Evolutionary conservation across 2,113 vertebrate species (phyloP).

Genomic region (Axis porcinus): DNA sequence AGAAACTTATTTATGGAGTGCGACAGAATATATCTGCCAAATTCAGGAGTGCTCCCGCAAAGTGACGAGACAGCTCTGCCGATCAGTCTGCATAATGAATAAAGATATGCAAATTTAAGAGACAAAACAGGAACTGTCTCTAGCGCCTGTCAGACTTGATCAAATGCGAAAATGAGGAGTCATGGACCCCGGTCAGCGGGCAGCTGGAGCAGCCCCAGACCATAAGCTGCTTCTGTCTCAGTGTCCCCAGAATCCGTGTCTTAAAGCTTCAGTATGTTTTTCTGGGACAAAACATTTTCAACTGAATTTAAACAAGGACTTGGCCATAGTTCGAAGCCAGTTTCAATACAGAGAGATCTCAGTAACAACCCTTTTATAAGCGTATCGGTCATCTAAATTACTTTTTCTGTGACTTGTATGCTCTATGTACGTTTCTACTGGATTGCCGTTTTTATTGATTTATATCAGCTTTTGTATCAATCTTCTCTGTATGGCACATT

Average conservation of each 20-base stretch:
- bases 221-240: not conserved
- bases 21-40: not conserved
- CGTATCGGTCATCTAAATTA: not conserved
- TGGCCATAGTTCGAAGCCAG: not conserved
- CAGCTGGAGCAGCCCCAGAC: not conserved
- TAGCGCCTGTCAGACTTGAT: not conserved
- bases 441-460: accelerated
- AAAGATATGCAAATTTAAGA: not conserved
- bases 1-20: not conserved
- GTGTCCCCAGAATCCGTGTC: not conserved
- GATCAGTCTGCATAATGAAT: not conserved
- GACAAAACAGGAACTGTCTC: not conserved
- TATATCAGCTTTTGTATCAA: accelerated
- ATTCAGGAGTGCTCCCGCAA: not conserved
- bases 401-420: not conserved
- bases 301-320: not conserved
- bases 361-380: not conserved
- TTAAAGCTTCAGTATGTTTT: not conserved
- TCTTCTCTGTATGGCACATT: accelerated
- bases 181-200: accelerated
- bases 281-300: not conserved
- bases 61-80: not conserved
- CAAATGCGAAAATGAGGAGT: not conserved
- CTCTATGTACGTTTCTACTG: accelerated
- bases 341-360: not conserved